A percentile compares a stretch with the other conserved stretches of the same genome.
Conservation (phyloP, 2,888 invertebrate species). For the Prosapia bicincta region DNA sequence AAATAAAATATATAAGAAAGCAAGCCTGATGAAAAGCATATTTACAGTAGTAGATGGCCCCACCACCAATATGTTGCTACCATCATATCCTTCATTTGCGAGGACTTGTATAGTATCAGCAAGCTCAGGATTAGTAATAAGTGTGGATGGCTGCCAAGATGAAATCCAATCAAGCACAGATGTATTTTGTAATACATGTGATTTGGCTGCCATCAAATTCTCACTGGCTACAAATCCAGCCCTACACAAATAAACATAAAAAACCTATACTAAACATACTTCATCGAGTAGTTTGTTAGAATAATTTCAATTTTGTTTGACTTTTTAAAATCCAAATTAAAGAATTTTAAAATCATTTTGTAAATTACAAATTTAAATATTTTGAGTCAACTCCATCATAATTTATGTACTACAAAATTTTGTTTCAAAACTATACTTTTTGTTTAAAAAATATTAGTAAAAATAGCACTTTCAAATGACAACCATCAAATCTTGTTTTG, state of each 20-base stretch:
- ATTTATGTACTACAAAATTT: constrained; percentile 4
- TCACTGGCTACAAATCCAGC: constrained; percentile 52
- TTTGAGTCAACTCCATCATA: no score
- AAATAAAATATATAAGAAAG: no score
- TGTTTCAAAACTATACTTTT: background rate
- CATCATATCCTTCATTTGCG: constrained; percentile 45
- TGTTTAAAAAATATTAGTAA: constrained; percentile 4
- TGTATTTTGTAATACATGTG: constrained; percentile 16
- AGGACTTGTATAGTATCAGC: constrained; percentile 54
- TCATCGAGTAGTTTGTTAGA: no score
- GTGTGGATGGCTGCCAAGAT: constrained; percentile 48
- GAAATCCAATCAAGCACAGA: constrained; percentile 31
- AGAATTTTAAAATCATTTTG: no score
- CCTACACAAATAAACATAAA: constrained; percentile 39
- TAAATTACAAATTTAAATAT: no score
- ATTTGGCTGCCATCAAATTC: constrained; percentile 48
- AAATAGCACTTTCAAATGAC: no score
- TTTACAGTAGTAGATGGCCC: constrained; percentile 17
- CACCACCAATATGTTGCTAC: constrained; percentile 39
- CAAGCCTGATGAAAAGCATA: constrained; percentile 4
- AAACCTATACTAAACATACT: no score
- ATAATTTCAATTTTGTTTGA: no score
- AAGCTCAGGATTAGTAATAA: constrained; percentile 50
- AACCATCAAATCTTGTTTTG: no score
- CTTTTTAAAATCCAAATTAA: no score